Base-by-base conservation (phyloP, 2,888 invertebrate species). In the Caenorhabditis zanzibari region DNA sequence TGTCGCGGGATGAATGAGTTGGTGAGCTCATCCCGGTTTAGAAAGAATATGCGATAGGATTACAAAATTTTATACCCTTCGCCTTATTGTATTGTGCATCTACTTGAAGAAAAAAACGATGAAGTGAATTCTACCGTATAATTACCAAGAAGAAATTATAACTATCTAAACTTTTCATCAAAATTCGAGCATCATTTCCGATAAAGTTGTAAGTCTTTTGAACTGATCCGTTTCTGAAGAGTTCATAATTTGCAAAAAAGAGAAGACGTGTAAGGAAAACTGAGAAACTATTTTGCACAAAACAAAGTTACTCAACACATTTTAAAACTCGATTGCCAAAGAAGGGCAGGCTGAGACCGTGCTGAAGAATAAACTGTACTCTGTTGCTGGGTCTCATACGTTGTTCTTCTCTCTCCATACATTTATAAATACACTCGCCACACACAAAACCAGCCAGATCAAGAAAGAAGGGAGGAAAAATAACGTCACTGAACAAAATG, bases 401-500 rank as follows among this genome's bases (percentile, higher is more conserved):
- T 22, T 5, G n/a, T 35, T 49, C 28, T 54, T 22, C 9, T 19
- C 35, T 22, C 59, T 32, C 63, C 64, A 7, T 14, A 14, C 54
- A 54, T 14, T 10, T 52, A n/a, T n/a, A n/a, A n/a, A 52, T 22
- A 52, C 24, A 41, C 54, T 19, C 6, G n/a, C 22, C 19, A 38
- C 49, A 58, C 7, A 38, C 54, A 56, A 63, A 79, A 79, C 79
- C 79, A 79, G 79, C 63, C 79, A 63, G 71, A 71, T 58, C 71
- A 71, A 24, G 69, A 63, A 59, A 68, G 52, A 59, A 26, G 32
- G 47, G 32, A 9, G 58, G 16, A 38, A 66, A 56, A 22, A 52
- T 35, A 28, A 61, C 79, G 79, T 79, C 79, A 79, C 49, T 56
- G 19, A 6, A 19, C 41, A 44, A 44, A 26, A 52, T 12, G 24